These are phyloP conservation scores for Phainopepla nitens DNA, from an alignment of 2,113 vertebrate species.

Conservation along the genomic window DNA sequence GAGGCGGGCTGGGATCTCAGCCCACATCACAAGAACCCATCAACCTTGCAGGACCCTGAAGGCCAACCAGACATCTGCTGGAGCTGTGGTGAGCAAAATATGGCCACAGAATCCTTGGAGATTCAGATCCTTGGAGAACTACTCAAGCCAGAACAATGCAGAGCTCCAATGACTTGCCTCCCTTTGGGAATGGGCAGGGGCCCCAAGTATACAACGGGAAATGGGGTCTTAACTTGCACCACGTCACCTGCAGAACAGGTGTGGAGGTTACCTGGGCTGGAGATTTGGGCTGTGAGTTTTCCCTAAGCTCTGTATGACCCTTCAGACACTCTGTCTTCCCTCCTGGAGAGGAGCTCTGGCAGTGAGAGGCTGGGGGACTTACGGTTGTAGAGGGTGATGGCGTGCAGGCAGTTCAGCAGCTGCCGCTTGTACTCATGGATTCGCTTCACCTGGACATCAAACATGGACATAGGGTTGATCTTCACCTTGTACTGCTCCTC, in stretches of 20 bases:
- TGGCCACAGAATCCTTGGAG: not conserved
- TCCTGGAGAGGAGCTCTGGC: not conserved
- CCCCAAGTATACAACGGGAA: not conserved
- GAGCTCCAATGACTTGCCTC: not conserved
- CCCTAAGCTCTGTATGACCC: not conserved
- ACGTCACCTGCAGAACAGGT: not conserved
- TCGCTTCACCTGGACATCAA: slow-evolving; percentile 87
- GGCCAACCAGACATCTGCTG: not conserved
- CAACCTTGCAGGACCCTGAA: not conserved
- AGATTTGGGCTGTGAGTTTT: not conserved
- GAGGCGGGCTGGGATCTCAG: not conserved
- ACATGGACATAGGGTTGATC: slow-evolving; percentile 83
- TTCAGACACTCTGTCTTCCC: not conserved
- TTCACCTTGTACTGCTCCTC: slow-evolving; percentile 82
- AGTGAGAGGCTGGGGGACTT: slow-evolving; percentile 5
- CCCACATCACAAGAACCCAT: not conserved
- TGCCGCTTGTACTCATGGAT: slow-evolving; percentile 90
- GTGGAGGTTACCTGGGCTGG: not conserved
- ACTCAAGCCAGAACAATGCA: not conserved
- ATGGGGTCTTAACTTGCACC: not conserved
- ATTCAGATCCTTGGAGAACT: not conserved
- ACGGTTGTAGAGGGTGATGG: slow-evolving; percentile 86
- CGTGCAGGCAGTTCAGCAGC: slow-evolving; percentile 83
- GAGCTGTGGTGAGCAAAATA: not conserved
- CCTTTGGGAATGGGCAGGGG: not conserved